Percentiles rank a stretch among this genome's conserved stretches.
Conservation (phyloP, 2,888 invertebrate species). For the Mantis religiosa region DNA sequence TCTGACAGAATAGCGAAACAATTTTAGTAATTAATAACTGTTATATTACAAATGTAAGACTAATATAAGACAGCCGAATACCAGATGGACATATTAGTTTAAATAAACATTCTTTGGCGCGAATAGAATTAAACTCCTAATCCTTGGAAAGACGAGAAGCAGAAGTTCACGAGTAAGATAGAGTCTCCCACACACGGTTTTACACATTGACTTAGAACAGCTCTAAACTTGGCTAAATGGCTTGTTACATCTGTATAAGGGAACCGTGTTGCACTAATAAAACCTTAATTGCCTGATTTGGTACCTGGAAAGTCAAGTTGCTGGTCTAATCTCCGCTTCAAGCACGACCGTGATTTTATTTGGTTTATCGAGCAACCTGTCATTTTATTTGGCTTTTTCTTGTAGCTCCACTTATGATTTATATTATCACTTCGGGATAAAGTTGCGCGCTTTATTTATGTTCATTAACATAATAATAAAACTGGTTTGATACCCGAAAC, state of each 20-base stretch:
- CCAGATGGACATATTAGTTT: no score
- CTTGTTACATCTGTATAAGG: background rate
- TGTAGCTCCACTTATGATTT: background rate
- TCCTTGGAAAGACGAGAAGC: no score
- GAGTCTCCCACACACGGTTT: background rate
- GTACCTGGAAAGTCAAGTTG: background rate
- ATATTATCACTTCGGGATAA: background rate
- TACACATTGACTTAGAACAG: background rate
- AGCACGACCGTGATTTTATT: background rate
- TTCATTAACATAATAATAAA: background rate
- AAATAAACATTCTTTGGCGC: no score
- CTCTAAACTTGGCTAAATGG: background rate
- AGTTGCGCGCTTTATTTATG: background rate
- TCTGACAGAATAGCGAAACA: no score
- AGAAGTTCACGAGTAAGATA: no score
- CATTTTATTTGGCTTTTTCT: background rate
- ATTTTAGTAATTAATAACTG: no score
- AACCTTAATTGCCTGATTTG: background rate
- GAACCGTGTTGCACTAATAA: background rate
- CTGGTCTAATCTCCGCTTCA: background rate
- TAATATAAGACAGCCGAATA: no score
- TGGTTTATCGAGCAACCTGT: background rate
- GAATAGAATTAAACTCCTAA: no score
- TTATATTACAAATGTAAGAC: no score
- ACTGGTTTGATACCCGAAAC: background rate